Base-by-base conservation (phyloP, 2,797 vertebrate genomes). In the Meda fulgida region DNA sequence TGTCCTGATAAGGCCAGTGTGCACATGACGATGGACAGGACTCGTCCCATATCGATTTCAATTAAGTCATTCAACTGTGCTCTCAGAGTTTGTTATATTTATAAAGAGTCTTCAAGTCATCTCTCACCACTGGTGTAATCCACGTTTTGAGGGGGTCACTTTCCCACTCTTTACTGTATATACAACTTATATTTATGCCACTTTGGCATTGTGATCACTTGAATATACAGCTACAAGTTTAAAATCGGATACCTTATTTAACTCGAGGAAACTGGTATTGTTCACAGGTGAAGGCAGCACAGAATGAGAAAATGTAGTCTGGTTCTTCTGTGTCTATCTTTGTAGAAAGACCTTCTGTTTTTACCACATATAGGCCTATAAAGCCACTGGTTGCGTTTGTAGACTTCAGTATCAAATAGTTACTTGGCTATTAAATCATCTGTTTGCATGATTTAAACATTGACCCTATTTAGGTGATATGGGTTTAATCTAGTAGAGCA, bases 281-380 rank as follows among this genome's bases (percentile, higher is more conserved):
- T 38, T 55, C 31, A 51, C 76, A 48, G 26, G 69, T 66, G 58
- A 46, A 80, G 70, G 70, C 78, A 76, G 63, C 71, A 67, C 72
- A 85, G 60, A 81, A 76, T 16, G 14, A 76, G 43, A 40, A 36
- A 55, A 38, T n/a, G 4, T 65, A 2, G 26, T 29, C 11, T 63
- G 13, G 26, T 63, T 16, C 26, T 63, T 16, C 60, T 63, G 26
- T 26, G 55, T 63, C 29, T 19, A 46, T 23, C 29, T 80, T 79
- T 46, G 55, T 2, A 10, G 9, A 19, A 46, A 79, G 48, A 80
- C 11, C 2, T 14, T 46, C 26, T 21, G 26, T 31, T 9, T 71
- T 43, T 26, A 53, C n/a, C 53, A 23, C 51, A 29, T 36, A 3
- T 21, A 78, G 48, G 40, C 46, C 72, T 53, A 21, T 29, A 63